Conservation (phyloP, 1,140 invertebrate species). For the Eulimnadia texana region DNA sequence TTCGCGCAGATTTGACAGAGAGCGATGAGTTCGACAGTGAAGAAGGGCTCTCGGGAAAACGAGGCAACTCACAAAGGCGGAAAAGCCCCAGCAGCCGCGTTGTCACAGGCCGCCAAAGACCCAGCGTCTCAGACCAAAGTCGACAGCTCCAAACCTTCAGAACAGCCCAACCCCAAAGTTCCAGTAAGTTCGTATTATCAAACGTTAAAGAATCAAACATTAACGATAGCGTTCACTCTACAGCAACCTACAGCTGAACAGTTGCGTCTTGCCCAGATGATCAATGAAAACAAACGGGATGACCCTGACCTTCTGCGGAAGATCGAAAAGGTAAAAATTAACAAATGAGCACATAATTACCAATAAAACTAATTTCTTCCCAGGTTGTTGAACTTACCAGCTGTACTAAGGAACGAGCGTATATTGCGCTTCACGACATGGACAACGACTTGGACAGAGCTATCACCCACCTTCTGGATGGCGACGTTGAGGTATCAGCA, state of each 20-base stretch:
- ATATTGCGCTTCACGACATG: slow-evolving; percentile 32
- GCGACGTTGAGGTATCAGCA: slow-evolving; percentile 39
- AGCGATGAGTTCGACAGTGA: slow-evolving; percentile 8
- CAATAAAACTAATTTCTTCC: slow-evolving; percentile 13
- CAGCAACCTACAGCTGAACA: slow-evolving; percentile 39
- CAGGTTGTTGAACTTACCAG: slow-evolving; percentile 31
- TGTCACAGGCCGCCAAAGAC: neutral
- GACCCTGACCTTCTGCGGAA: slow-evolving; percentile 15
- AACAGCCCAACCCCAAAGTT: slow-evolving; percentile 6
- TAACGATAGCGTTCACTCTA: neutral
- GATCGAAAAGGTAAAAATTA: slow-evolving; percentile 10
- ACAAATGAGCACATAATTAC: neutral
- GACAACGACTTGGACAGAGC: slow-evolving; percentile 38
- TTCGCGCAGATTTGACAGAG: slow-evolving; percentile 1
- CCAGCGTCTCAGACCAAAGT: neutral
- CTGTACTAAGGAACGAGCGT: slow-evolving; percentile 26
- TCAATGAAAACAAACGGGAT: slow-evolving; percentile 22
- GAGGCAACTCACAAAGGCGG: neutral
- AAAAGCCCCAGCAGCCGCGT: neutral
- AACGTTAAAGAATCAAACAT: neutral
- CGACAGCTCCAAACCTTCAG: slow-evolving; percentile 1
- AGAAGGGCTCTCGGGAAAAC: neutral
- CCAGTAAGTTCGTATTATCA: neutral
- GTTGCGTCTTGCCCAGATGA: slow-evolving; percentile 51
- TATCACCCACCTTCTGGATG: slow-evolving; percentile 58